Evolutionary conservation across 1,140 invertebrate genomes (phyloP), one percentile per base, ranked within the genome.

Genomic region (Spodoptera litura): DNA sequence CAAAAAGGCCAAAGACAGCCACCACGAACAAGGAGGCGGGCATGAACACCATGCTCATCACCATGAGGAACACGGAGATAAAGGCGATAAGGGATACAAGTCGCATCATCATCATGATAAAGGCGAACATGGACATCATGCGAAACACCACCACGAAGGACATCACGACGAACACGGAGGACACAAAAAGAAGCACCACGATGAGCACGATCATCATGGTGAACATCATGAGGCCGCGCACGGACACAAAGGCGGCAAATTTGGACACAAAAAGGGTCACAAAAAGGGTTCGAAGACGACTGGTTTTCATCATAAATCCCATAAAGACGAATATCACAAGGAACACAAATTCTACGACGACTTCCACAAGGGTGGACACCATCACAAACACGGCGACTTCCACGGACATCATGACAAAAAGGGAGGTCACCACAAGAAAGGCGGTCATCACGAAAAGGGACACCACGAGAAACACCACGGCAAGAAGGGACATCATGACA

Each of bases 261-360:
- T 96, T 81, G 96, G 93, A 5, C 94, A 97, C 87, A 97, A 97
- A 85, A 97, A 97, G 76, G 97, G 97, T 0, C 97, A 97, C 91
- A 97, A 97, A 81, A 97, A 96, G 82, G 96, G 96, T 20, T 96
- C 96, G 61, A 96, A 96, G 86, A 97, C 96, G 2, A 97, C 96
- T 62, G 97, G 97, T 0, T 97, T 96, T 86, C 97, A 97, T 83
- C 96, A 97, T 87, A 97, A 97, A 84, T 96, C 96, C 8, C 97
- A 97, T 88, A 97, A 97, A 87, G 97, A 98, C 85, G 97, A 98
- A 90, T 97, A 96, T 85, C 97, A 97, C 82, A 98, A 97, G 89
- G 96, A 98, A 83, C 97, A 98, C 87, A 97, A 97, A 83, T 97
- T 97, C 92, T 98, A 98, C 87, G 97, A 98, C 74, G 97, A 98